Base-by-base conservation (phyloP, 2,888 invertebrate species). In the Catotricha subobsoleta region DNA sequence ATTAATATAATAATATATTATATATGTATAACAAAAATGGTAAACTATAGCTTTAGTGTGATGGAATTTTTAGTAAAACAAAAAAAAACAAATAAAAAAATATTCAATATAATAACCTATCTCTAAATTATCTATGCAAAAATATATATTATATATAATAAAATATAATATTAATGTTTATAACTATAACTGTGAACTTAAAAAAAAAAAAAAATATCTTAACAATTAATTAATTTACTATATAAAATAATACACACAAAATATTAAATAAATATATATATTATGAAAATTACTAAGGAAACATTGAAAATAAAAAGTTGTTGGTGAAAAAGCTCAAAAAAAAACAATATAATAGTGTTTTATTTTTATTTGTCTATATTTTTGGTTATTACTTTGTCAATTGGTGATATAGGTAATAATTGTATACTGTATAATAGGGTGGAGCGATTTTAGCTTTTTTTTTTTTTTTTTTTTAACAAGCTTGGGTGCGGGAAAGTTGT, bases 301-400 rank as follows among this genome's bases (percentile, higher is more conserved):
- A 33, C 33, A 33, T 33, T 33, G 33, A 33, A 33, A 33, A 33
- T 33, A 44, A 30, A 49, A 48, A 50, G 51, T 55, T 55, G 53
- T 55, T 55, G 55, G 55, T 54, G 55, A 54, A 54, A 51, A 51
- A 34, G 34, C 34, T 34, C 34, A 34, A 34, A 21, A 21, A 21
- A 34, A 34, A 34, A 34, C 13, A 33, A 20, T 21, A 34, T 20
- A 34, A 20, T 13, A 12, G 9, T 16, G 20, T n/a, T 12, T 19
- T 12, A 21, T n/a, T 3, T 34, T 34, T 34, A 15, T 13, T n/a
- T 21, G 2, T 3, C 9, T 19, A 12, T 19, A 3, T 19, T 19
- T 33, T 33, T 19, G n/a, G n/a, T n/a, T n/a, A n/a, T n/a, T n/a
- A n/a, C n/a, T n/a, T n/a, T n/a, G n/a, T n/a, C n/a, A n/a, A n/a